These are phyloP conservation scores for Drosophila paramelanica DNA, from an alignment of 2,888 invertebrate genomes.

Conservation along the genomic window DNA sequence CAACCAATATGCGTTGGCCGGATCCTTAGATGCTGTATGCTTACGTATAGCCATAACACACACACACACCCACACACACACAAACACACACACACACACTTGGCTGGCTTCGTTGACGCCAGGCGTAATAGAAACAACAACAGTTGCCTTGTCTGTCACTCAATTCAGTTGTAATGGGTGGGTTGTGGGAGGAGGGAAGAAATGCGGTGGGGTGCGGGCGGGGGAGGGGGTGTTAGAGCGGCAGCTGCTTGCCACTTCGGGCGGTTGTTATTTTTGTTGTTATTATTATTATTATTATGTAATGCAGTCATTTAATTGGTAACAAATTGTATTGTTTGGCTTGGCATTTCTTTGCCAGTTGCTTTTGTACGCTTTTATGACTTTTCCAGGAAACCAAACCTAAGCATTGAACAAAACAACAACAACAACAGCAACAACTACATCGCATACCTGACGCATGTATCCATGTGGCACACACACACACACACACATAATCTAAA, in stretches of 20 bases:
- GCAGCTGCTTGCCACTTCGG: slow-evolving; percentile 44
- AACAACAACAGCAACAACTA: slow-evolving; percentile 18
- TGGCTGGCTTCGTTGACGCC: slow-evolving; percentile 68
- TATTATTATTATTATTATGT: slow-evolving; percentile 72
- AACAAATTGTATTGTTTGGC: slow-evolving; percentile 79
- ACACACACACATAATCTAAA: neutral
- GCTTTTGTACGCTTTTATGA: slow-evolving; percentile 69
- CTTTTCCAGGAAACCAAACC: slow-evolving; percentile 70
- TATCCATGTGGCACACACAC: slow-evolving; percentile 22
- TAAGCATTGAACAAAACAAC: slow-evolving; percentile 32
- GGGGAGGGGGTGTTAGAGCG: slow-evolving; percentile 1
- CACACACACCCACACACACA: slow-evolving; percentile 19
- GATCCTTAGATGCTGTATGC: slow-evolving; percentile 58
- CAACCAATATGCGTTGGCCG: slow-evolving; percentile 65
- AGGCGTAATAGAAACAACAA: slow-evolving; percentile 44
- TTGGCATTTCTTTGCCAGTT: slow-evolving; percentile 52
- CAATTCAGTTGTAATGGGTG: slow-evolving; percentile 37
- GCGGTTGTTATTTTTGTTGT: slow-evolving; percentile 36
- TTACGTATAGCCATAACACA: slow-evolving; percentile 48
- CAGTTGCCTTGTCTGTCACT: slow-evolving; percentile 64
- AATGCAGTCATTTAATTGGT: slow-evolving; percentile 79
- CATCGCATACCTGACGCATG: slow-evolving; percentile 27
- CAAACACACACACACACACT: slow-evolving; percentile 41
- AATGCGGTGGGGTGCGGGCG: neutral
- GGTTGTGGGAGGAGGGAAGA: slow-evolving; percentile 1